Percentiles rank a stretch among this genome's conserved stretches.
Evolutionary conservation across 1,140 invertebrate genomes (phyloP).

Genomic region (Bombus sibiricus): DNA sequence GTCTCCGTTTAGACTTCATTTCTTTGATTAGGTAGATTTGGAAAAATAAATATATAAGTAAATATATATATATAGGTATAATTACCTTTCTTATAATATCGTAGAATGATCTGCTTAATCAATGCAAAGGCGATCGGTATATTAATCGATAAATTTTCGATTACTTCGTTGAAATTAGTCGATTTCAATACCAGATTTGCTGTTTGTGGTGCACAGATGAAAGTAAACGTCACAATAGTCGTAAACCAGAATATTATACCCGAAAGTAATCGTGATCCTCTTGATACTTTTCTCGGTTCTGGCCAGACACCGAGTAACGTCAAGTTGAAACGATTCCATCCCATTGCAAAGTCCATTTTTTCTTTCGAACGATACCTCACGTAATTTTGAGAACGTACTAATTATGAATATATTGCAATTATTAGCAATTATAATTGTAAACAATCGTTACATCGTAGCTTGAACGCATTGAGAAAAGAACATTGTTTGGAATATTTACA

Average conservation of each 20-base stretch:
- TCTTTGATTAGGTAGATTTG: too few relatives aligned
- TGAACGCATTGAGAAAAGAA: background rate
- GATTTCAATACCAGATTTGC: constrained; percentile 30
- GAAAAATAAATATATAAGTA: too few relatives aligned
- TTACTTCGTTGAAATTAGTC: background rate
- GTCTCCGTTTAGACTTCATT: too few relatives aligned
- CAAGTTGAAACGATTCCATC: constrained; percentile 44
- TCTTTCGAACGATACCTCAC: too few relatives aligned
- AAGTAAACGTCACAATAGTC: constrained; percentile 1
- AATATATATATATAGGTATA: background rate
- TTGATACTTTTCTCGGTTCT: constrained; percentile 9
- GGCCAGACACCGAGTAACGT: constrained; percentile 44
- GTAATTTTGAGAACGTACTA: background rate
- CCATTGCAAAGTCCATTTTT: constrained; percentile 42
- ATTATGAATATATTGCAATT: background rate
- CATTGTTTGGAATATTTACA: background rate
- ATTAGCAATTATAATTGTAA: too few relatives aligned
- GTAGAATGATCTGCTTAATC: constrained; percentile 25
- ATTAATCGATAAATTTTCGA: constrained; percentile 49
- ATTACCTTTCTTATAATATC: constrained; percentile 30
- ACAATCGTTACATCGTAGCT: too few relatives aligned
- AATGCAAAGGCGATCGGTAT: constrained; percentile 38
- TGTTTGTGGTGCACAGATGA: constrained; percentile 31
- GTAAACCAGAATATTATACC: constrained; percentile 26
- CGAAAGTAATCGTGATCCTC: background rate